Percentiles rank a stretch among this genome's conserved stretches.
These are phyloP conservation scores for Diplodus puntazzo DNA, from an alignment of 2,797 vertebrate genomes.

Conservation along the genomic window DNA sequence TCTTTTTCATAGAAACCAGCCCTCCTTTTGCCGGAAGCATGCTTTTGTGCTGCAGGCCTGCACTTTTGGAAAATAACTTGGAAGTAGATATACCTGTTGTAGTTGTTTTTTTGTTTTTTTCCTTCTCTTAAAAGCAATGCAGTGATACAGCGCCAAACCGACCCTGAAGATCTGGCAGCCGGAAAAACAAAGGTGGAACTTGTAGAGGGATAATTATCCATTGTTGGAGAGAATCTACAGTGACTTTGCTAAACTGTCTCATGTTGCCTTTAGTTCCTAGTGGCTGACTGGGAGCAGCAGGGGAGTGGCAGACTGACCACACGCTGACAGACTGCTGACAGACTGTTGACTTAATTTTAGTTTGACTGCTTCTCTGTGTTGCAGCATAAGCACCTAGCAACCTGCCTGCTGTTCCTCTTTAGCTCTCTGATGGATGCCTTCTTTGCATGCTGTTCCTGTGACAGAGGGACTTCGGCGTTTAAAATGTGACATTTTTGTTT, in stretches of 20 bases:
- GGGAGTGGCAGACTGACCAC: conserved; percentile 57
- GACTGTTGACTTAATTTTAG: conserved; percentile 25
- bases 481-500: conserved; percentile 3
- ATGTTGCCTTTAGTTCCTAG: conserved; percentile 21
- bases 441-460: neutral
- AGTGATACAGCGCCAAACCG: neutral
- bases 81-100: conserved; percentile 5
- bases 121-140: neutral
- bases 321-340: conserved; percentile 27
- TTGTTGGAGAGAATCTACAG: conserved; percentile 14
- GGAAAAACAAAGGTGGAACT: conserved; percentile 35
- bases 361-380: conserved; percentile 15
- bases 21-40: neutral
- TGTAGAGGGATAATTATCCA: conserved; percentile 17
- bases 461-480: conserved; percentile 17
- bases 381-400: conserved; percentile 8
- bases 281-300: conserved; percentile 33
- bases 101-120: too few species aligned
- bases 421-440: conserved; percentile 13
- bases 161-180: conserved; percentile 15
- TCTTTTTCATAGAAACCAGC: conserved; percentile 16
- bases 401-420: conserved; percentile 7
- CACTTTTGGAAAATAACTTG: conserved; percentile 26
- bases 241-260: conserved; percentile 25
- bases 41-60: conserved; percentile 5